These are phyloP conservation scores for Eclectus roratus DNA, from an alignment of 2,113 vertebrate genomes.

Conservation along the genomic window DNA sequence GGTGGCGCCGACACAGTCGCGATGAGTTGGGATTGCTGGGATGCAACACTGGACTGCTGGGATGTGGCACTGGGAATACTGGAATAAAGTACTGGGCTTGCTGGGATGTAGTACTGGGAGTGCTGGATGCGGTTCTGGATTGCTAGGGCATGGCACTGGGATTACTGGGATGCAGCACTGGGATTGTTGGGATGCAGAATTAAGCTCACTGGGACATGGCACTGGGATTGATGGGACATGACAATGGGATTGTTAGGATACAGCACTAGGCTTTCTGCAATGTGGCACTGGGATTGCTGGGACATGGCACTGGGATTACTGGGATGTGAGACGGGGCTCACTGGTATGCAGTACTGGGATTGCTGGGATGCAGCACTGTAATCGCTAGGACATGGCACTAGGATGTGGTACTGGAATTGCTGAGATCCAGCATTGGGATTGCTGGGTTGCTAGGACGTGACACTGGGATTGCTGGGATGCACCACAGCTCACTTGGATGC, in stretches of 20 bases:
- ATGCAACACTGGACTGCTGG: background rate
- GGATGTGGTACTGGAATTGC: background rate
- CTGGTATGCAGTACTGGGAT: background rate
- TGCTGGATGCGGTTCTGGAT: background rate
- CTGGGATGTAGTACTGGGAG: background rate
- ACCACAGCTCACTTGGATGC: too few species aligned
- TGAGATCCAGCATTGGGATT: background rate
- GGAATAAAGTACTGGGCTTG: background rate
- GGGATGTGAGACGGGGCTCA: too few species aligned
- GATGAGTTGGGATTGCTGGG: background rate
- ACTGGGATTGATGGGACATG: rapidly evolving
- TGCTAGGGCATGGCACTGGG: background rate
- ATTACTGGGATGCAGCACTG: rapidly evolving
- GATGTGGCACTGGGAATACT: background rate
- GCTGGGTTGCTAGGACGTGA: background rate
- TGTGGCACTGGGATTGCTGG: background rate
- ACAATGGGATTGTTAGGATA: background rate
- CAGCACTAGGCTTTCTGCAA: background rate
- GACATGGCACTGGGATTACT: background rate
- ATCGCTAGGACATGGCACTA: background rate
- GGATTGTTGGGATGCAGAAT: rapidly evolving
- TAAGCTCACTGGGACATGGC: background rate
- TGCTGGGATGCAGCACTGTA: background rate
- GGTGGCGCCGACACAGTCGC: background rate
- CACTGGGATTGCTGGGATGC: background rate